Conservation (phyloP, 1,140 invertebrate species). For the Cotesia glomerata region DNA sequence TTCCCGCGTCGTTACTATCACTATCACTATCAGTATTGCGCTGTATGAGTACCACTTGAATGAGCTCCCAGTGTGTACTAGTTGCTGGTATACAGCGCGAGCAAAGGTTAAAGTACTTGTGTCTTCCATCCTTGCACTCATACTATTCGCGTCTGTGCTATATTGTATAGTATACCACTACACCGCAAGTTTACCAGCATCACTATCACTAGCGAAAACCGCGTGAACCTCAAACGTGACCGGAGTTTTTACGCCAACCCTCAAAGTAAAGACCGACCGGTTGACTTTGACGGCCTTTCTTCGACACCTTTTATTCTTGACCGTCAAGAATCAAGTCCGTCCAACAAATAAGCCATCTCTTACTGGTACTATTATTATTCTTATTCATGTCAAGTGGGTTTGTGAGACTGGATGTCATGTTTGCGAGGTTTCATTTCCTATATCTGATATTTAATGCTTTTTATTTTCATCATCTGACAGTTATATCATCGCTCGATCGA, state of each 20-base stretch:
- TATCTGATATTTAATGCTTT: constrained; percentile 20
- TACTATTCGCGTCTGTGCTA: neutral
- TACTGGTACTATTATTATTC: no score
- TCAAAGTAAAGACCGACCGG: constrained; percentile 48
- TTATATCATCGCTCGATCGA: neutral
- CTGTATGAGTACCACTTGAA: neutral
- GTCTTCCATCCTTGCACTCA: constrained; percentile 33
- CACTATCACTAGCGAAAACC: constrained; percentile 8
- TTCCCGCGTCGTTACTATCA: constrained; percentile 2
- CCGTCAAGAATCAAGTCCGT: constrained; percentile 28
- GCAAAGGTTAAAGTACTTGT: constrained; percentile 57
- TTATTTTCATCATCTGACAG: constrained; percentile 20
- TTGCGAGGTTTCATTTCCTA: constrained; percentile 26
- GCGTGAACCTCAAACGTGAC: constrained; percentile 52
- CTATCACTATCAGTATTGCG: no score
- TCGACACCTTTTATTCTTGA: constrained; percentile 29
- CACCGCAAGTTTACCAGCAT: no score
- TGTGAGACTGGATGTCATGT: neutral
- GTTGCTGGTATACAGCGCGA: constrained; percentile 28
- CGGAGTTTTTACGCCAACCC: constrained; percentile 47
- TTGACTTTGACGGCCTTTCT: constrained; percentile 45
- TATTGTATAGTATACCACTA: no score
- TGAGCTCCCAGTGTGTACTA: constrained; percentile 3
- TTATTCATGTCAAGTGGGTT: neutral
- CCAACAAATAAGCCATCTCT: constrained; percentile 13